phyloP scores from a whole-genome alignment of 2,113 vertebrate species.

The Notarius lentiginosus region DNA sequence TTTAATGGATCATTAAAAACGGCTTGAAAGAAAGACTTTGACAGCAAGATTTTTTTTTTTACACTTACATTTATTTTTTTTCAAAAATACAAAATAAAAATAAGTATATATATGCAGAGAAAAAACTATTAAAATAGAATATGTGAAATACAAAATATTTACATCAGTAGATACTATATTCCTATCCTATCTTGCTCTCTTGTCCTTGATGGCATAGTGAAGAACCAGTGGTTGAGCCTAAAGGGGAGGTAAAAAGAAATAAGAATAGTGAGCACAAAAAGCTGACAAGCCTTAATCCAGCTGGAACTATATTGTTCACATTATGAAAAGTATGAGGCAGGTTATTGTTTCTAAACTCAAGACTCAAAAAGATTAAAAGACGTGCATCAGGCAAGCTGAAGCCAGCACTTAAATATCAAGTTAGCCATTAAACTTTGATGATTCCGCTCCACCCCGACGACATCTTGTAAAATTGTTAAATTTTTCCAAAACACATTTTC shows the following conservation, averaged over 20 bases:
- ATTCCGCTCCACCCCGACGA: background rate
- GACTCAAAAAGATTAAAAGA: background rate
- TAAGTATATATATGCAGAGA: constrained; percentile 78
- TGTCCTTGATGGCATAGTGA: constrained; percentile 80
- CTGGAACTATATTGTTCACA: background rate
- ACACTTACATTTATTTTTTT: constrained; percentile 69
- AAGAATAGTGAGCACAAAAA: background rate
- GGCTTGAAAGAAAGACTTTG: background rate
- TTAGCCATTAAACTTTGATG: background rate
- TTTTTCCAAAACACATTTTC: background rate
- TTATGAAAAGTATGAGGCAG: background rate
- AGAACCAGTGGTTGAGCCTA: constrained; percentile 78
- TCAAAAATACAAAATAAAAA: constrained; percentile 81
- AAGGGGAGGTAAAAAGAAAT: background rate
- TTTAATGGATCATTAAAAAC: background rate
- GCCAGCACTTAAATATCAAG: background rate
- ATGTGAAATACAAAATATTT: constrained; percentile 79
- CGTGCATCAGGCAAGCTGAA: background rate
- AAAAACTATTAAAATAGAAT: constrained; percentile 81
- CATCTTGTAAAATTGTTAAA: background rate
- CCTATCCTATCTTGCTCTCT: constrained; percentile 71
- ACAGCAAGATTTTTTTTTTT: constrained; percentile 44
- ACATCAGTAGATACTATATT: constrained; percentile 62
- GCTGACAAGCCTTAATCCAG: background rate
- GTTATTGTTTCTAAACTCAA: background rate